Conservation (phyloP, 2,888 invertebrate genomes). For the Cenopis cana region DNA sequence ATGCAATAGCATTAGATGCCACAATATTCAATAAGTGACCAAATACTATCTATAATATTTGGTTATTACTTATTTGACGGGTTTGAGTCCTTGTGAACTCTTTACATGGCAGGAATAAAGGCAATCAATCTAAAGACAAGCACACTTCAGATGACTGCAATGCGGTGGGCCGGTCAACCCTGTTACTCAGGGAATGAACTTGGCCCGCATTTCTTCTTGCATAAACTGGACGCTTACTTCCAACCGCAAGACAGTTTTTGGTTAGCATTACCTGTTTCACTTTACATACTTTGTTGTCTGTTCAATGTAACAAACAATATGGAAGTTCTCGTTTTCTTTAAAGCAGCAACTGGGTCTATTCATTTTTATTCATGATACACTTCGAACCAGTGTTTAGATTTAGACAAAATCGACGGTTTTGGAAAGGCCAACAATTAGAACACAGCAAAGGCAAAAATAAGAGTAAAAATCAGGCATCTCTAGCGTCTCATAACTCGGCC, state of each 20-base stretch:
- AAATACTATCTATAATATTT: not conserved
- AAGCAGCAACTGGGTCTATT: not conserved
- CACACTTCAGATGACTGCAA: constrained; percentile 34
- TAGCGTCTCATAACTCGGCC: too few relatives aligned
- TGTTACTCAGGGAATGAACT: constrained; percentile 16
- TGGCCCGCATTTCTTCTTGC: constrained; percentile 18
- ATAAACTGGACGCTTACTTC: constrained; percentile 15
- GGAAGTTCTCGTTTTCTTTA: not conserved
- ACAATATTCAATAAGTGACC: not conserved
- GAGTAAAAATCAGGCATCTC: too few relatives aligned
- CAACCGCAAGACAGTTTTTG: not conserved
- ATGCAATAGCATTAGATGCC: not conserved
- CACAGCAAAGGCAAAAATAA: too few relatives aligned
- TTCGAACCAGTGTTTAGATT: too few relatives aligned
- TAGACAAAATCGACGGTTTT: too few relatives aligned
- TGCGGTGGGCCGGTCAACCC: constrained; percentile 24
- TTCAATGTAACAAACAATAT: not conserved
- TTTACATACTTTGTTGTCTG: not conserved
- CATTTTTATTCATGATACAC: too few relatives aligned
- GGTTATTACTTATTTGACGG: not conserved
- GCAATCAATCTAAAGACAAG: constrained; percentile 15
- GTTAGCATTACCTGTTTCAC: constrained; percentile 4
- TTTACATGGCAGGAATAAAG: too few relatives aligned
- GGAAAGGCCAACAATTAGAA: too few relatives aligned
- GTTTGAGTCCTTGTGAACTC: too few relatives aligned